Evolutionary conservation across 2,888 invertebrate species (phyloP), one percentile per base, ranked within the genome.

Genomic region (Drepana falcataria): DNA sequence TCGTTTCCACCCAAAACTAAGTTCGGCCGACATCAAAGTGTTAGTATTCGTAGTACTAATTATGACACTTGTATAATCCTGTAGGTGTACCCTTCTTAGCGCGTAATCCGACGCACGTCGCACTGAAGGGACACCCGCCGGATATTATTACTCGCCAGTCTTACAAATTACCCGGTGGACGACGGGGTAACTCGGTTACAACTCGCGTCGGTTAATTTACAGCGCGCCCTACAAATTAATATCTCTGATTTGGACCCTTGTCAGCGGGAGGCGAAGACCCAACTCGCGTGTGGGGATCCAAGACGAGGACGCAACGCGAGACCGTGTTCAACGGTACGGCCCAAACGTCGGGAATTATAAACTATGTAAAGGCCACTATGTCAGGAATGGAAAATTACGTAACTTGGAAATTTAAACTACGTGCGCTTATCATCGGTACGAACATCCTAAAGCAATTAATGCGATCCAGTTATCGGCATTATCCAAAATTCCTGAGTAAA

Each of bases 211-310:
- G 84, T 87, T 87, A 87, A 89, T 88, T 87, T 87, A 86, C 85
- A 86, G 75, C 77, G 81, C 74, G 69, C 83, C 84, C 82, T 82
- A 85, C 87, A 87, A 88, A 90, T 89, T 89, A 89, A 89, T 89
- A 89, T 87, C 87, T 86, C 85, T 82, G 86, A 89, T 89, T 88
- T 81, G 80, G 85, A 88, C 88, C 88, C 89, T 85, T 86, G 88
- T 90, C 89, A 88, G 79, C 83, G 68, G 69, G 68, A 64, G 69
- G 71, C 68, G 65, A 61, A 68, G 69, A 68, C 66, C 69, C 71
- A 66, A 61, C 71, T 70, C 66, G 57, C 64, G 65, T 61, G 56
- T 64, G 9, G 3, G 44, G 9, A 9, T 44, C 44, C 9, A 44
- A 44, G 44, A 9, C 9, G 61, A 57, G 55, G 74, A 60, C 66